Evolutionary conservation across 2,888 invertebrate species (phyloP).

Genomic region (Strigamia transsilvanica): DNA sequence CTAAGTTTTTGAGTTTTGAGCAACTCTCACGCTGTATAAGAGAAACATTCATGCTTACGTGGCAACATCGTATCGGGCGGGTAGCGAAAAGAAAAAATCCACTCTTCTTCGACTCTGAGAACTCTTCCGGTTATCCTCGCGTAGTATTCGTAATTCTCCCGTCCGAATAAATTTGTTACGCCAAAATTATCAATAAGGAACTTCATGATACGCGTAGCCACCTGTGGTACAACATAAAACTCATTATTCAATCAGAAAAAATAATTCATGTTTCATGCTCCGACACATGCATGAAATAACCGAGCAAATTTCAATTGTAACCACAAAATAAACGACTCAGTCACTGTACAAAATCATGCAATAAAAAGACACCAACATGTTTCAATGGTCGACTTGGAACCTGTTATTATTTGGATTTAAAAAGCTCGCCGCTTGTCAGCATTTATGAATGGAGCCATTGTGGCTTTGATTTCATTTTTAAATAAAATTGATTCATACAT

Average conservation of each 20-base stretch:
- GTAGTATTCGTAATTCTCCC: conserved; percentile 94
- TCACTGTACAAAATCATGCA: background rate
- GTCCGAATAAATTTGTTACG: conserved; percentile 91
- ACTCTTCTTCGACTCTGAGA: conserved; percentile 90
- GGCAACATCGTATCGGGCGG: conserved; percentile 74
- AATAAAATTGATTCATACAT: conserved; percentile 4
- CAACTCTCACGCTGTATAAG: conserved; percentile 1
- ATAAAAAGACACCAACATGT: background rate
- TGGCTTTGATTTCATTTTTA: background rate
- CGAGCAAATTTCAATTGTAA: background rate
- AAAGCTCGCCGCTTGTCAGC: background rate
- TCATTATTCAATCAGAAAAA: background rate
- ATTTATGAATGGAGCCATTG: conserved; percentile 20
- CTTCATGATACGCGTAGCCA: conserved; percentile 95
- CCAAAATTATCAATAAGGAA: conserved; percentile 98
- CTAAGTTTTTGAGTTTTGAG: background rate
- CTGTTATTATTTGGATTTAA: background rate
- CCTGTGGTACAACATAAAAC: conserved; percentile 67
- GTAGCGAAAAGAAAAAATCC: conserved; percentile 93
- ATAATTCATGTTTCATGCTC: background rate
- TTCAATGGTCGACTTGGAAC: background rate
- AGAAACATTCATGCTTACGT: conserved; percentile 65
- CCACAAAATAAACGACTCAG: background rate
- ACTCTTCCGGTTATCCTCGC: conserved; percentile 92
- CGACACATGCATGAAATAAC: background rate